Evolutionary conservation across 1,140 invertebrate genomes (phyloP), one percentile per base, ranked within the genome.

Genomic region (Lepidurus couesii): DNA sequence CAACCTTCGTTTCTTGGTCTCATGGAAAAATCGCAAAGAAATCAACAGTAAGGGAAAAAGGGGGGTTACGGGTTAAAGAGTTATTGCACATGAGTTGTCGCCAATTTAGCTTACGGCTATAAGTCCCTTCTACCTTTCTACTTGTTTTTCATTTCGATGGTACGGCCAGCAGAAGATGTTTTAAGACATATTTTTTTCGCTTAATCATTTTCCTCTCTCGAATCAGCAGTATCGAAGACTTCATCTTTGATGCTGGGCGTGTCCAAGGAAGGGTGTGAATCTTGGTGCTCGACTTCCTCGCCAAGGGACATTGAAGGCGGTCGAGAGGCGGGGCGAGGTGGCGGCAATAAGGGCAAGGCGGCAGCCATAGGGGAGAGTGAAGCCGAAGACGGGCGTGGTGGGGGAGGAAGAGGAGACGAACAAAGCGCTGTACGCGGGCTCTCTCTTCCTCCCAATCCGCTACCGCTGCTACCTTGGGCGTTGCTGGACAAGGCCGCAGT

Each of bases 1-100:
- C 53, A 65, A 65, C 53, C 53, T 65, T 65, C 53, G 53, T 65
- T 65, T 65, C 53, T 65, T 65, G 53, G 53, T 65, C 53, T 9
- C 53, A 7, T 65, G 53, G 53, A 65, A 65, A 65, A 65, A 65
- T 65, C 13, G 53, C 53, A 16, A 65, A 65, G n/a, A 11, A 16
- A 11, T 65, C 16, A 65, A 65, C 13, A 21, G 9, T 21, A 65
- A 65, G 16, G 53, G 53, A 7, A 9, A 21, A 65, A 7, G 53
- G 16, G 53, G 53, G 53, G 0, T 9, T 65, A 7, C 13, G 53
- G 53, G 53, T 21, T 7, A 21, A 65, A 47, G 45, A 65, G 21
- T 65, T 65, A 65, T 65, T 65, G 53, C 53, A 65, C 53, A 21
- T 21, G 53, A 65, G n/a, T 65, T 65, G 8, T 65, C 53, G 53